Base-by-base conservation (phyloP, 2,888 invertebrate genomes). In the Dexiosoma caninum region DNA sequence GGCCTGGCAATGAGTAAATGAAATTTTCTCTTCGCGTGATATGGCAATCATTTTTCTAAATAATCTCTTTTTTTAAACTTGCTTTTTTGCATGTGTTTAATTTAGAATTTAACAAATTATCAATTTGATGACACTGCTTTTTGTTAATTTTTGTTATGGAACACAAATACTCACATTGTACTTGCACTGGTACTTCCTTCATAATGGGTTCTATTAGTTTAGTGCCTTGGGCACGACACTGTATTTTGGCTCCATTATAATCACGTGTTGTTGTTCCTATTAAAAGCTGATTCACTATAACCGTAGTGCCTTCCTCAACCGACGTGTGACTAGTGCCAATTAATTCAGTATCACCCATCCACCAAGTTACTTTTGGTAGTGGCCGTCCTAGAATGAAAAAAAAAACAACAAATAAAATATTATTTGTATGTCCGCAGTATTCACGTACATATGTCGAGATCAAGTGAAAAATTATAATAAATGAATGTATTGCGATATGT, bases 341-440 rank as follows among this genome's bases (percentile, higher is more conserved):
- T 75, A 97, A 91, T 83, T 95, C 92, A 77, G 94, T 92, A 27
- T 93, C 93, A 76, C 95, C 95, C 82, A 93, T 92, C 94, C 95
- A 96, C 97, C 97, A 97, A 14, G 94, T 94, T 10, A 97, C 94
- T 83, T 93, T 92, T 27, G 97, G 97, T 46, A 93, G 92, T 0
- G 97, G 97, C 83, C 94, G 94, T 74, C 97, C 96, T 97, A 72
- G 8, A 35, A 44, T 70, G 2, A 32, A 49, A 44, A 35, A 30
- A 35, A 27, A 59, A 53, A 46, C 6, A 4, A n/a, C n/a, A n/a
- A n/a, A n/a, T n/a, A n/a, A n/a, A n/a, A n/a, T n/a, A n/a, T n/a
- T n/a, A n/a, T n/a, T n/a, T n/a, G n/a, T n/a, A n/a, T n/a, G n/a
- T n/a, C n/a, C n/a, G n/a, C n/a, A n/a, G n/a, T n/a, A n/a, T n/a